phyloP scores from a whole-genome alignment of 1,140 invertebrate genomes.

The Monomorium pharaonis region DNA sequence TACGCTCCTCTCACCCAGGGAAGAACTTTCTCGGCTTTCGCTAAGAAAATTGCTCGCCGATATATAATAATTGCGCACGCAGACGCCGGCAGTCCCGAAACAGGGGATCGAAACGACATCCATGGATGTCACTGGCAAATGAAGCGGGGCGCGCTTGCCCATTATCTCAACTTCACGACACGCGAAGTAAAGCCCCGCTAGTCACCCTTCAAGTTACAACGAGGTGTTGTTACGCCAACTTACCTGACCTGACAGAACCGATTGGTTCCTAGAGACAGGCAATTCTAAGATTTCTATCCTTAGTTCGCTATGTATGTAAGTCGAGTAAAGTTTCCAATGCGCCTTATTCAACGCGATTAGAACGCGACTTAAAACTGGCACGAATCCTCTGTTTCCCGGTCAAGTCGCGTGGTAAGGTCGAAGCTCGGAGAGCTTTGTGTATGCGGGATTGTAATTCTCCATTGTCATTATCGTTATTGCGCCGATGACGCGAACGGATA shows the following conservation, averaged over 20 bases:
- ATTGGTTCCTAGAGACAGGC: slow-evolving; percentile 21
- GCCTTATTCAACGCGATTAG: neutral
- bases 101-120: neutral
- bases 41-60: slow-evolving; percentile 13
- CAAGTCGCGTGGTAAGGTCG: neutral
- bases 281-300: slow-evolving; percentile 24
- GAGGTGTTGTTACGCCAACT: slow-evolving; percentile 52
- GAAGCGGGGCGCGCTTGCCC: slow-evolving; percentile 9
- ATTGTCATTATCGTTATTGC: neutral
- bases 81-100: neutral
- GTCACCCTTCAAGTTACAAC: slow-evolving; percentile 19
- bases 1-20: neutral
- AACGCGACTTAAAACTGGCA: neutral
- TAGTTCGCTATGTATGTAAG: neutral
- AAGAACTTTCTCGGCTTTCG: neutral
- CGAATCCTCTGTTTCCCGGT: neutral
- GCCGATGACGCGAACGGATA: neutral
- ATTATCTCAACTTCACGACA: slow-evolving; percentile 45
- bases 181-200: slow-evolving; percentile 31
- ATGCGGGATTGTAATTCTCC: neutral
- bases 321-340: neutral
- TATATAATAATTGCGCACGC: slow-evolving; percentile 40
- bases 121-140: slow-evolving; percentile 33
- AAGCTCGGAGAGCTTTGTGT: neutral
- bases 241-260: slow-evolving; percentile 22